A percentile compares a stretch with the other conserved stretches of the same genome.
Conservation (phyloP, 2,113 vertebrate species). For the Mirza zaza region DNA sequence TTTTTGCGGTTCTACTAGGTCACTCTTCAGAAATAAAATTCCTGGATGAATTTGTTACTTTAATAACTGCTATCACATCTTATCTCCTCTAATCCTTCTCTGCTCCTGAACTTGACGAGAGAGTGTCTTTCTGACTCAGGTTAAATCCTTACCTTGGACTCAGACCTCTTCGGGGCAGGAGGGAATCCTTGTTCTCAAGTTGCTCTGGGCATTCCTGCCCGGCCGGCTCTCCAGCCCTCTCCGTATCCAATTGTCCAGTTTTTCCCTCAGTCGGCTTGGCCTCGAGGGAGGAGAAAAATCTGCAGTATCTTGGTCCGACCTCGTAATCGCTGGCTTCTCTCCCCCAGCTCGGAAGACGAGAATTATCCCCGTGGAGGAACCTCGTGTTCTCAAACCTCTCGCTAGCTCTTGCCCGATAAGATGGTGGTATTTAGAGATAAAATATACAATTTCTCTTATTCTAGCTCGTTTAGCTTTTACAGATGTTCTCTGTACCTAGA, state of each 20-base stretch:
- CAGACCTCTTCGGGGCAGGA: neutral
- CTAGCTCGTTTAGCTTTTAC: neutral
- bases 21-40: neutral
- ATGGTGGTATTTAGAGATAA: neutral
- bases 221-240: neutral
- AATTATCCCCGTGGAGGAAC: neutral
- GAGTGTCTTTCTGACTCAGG: neutral
- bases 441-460: neutral
- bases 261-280: neutral
- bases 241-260: rapidly evolving
- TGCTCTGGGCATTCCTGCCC: too few species aligned
- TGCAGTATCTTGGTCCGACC: rapidly evolving
- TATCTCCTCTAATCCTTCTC: neutral
- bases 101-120: neutral
- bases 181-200: neutral
- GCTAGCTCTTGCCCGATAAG: too few species aligned
- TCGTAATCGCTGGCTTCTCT: neutral
- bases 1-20: neutral
- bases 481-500: neutral
- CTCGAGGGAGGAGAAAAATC: neutral
- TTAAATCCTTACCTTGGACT: neutral
- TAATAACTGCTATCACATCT: neutral
- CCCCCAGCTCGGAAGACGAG: neutral
- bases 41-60: neutral
- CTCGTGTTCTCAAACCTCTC: neutral